Evolutionary conservation across 2,113 vertebrate genomes (phyloP).

Genomic region (Xenopus laevis): DNA sequence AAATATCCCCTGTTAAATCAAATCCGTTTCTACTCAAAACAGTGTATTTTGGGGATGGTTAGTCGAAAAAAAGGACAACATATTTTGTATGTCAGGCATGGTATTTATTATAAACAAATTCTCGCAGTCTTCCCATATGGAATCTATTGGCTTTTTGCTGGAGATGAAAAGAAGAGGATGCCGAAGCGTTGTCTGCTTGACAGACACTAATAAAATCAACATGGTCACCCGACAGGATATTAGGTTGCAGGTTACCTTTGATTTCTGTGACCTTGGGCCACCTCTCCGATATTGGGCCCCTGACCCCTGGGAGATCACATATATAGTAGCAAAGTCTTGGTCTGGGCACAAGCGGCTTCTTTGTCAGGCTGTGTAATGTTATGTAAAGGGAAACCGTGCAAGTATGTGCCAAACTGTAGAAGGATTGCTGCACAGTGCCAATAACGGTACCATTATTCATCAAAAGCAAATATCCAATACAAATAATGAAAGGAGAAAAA

Average conservation of each 20-base stretch:
- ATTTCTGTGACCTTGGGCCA: constrained; percentile 69
- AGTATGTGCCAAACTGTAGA: constrained; percentile 60
- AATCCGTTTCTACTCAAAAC: neutral
- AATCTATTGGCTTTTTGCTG: constrained; percentile 12
- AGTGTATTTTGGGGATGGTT: neutral
- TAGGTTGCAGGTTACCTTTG: constrained; percentile 77
- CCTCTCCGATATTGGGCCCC: constrained; percentile 82
- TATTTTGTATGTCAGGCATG: neutral
- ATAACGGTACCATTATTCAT: too few species aligned
- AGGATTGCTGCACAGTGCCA: too few species aligned
- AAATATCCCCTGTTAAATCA: constrained; percentile 13
- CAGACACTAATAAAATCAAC: constrained; percentile 72
- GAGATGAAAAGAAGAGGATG: constrained; percentile 36
- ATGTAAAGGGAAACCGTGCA: constrained; percentile 59
- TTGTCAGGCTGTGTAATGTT: constrained; percentile 57
- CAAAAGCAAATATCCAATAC: too few species aligned
- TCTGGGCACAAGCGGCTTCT: constrained; percentile 70
- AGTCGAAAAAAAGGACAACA: neutral
- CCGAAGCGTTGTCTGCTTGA: constrained; percentile 51
- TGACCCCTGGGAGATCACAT: constrained; percentile 84
- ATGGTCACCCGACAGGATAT: constrained; percentile 82
- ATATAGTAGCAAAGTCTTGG: constrained; percentile 67
- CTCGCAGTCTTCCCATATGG: constrained; percentile 7
- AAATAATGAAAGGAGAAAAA: too few species aligned
- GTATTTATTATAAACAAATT: constrained; percentile 27